Evolutionary conservation across 2,797 vertebrate genomes (phyloP).

Genomic region (Momotus momota): DNA sequence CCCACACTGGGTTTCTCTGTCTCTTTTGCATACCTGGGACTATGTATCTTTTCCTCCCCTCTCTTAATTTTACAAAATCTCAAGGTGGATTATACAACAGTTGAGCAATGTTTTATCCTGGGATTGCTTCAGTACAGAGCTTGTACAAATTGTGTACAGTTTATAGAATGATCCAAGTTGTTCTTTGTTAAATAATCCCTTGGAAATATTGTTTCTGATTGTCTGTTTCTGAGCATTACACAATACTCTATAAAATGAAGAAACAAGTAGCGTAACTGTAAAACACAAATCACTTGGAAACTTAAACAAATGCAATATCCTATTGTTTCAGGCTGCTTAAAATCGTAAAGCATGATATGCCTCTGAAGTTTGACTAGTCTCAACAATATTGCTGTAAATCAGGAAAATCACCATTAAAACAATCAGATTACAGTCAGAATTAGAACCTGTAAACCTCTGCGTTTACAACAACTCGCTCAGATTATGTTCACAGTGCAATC

Average conservation of each 20-base stretch:
- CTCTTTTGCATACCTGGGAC: not conserved
- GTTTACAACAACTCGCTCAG: not conserved
- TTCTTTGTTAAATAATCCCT: slow-evolving; percentile 7
- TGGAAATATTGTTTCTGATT: slow-evolving; percentile 26
- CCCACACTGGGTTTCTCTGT: not conserved
- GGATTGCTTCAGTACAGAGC: not conserved
- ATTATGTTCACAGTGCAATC: not conserved
- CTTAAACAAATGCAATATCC: not conserved
- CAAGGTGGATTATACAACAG: not conserved
- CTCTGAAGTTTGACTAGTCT: not conserved
- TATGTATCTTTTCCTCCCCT: not conserved
- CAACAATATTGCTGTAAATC: not conserved
- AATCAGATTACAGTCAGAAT: not conserved
- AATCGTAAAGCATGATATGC: not conserved
- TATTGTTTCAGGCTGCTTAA: slow-evolving; percentile 9
- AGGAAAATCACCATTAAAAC: not conserved
- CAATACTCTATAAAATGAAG: not conserved
- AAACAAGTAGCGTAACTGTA: not conserved
- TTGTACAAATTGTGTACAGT: not conserved
- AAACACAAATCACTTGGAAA: slow-evolving; percentile 10
- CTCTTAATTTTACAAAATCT: not conserved
- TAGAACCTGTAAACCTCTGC: not conserved
- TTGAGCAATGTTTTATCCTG: slow-evolving; percentile 4
- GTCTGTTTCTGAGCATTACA: slow-evolving; percentile 4
- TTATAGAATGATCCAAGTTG: not conserved